Evolutionary conservation across 2,888 invertebrate genomes (phyloP).

Genomic region (Abrostola tripartita): DNA sequence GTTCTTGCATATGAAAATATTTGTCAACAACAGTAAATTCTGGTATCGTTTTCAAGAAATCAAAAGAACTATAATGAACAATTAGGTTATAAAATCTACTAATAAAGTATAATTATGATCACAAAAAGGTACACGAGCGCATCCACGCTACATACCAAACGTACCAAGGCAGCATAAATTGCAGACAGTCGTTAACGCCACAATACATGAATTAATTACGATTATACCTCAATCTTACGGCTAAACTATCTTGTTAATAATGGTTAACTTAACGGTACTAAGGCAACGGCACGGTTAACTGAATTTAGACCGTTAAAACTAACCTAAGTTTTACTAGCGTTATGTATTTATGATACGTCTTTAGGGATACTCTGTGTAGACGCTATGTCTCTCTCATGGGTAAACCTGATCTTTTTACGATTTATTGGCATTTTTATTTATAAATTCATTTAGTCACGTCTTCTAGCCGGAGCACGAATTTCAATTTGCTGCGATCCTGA

Average conservation of each 20-base stretch:
- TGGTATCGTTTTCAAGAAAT: too few relatives aligned
- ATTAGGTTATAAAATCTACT: too few relatives aligned
- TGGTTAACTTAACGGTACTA: conserved; percentile 53
- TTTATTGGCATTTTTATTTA: too few relatives aligned
- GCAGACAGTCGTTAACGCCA: conserved; percentile 29
- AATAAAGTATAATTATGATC: conserved; percentile 2
- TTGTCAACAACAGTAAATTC: too few relatives aligned
- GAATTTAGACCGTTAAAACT: conserved; percentile 52
- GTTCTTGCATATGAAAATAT: too few relatives aligned
- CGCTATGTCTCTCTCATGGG: too few relatives aligned
- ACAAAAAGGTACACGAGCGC: conserved; percentile 31
- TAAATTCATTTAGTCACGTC: too few relatives aligned
- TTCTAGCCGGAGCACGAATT: too few relatives aligned
- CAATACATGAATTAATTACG: conserved; percentile 54
- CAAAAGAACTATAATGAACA: too few relatives aligned
- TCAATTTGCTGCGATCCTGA: too few relatives aligned
- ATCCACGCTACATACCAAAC: conserved; percentile 28
- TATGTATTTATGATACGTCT: conserved; percentile 6
- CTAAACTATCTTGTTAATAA: conserved; percentile 55
- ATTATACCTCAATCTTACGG: conserved; percentile 52
- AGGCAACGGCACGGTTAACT: conserved; percentile 52
- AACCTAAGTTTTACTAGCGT: conserved; percentile 33
- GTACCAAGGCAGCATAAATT: conserved; percentile 39
- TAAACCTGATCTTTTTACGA: too few relatives aligned
- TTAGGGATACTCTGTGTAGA: conserved; percentile 10